Evolutionary conservation across 2,113 vertebrate genomes (phyloP), one percentile per base, ranked within the genome.

Genomic region (Prochilodus magdalenae): DNA sequence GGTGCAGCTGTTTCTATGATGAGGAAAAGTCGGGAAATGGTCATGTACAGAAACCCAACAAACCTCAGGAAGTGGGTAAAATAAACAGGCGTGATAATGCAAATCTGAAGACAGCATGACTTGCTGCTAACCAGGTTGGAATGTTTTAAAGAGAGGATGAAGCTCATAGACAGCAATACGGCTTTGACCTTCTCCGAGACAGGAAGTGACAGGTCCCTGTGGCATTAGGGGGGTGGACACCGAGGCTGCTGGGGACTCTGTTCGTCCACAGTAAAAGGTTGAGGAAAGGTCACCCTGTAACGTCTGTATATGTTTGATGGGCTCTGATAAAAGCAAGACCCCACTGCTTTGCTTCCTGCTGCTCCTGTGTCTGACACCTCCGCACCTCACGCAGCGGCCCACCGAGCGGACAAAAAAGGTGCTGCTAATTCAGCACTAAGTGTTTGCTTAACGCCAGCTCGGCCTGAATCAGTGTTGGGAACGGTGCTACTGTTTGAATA

Each of bases 141-240:
- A 36, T 4, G 36, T 36, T 60, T n/a, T 26, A 26, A 60, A 2
- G 22, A 24, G 57, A 26, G 55, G 6, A 59, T 26, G 0, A 24
- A 60, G n/a, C 57, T 24, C 57, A 60, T 60, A 60, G 66, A 67
- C 15, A 20, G 40, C 60, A 51, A 11, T 66, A 67, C 22, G 14
- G 44, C 47, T 27, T 51, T 85, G 77, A 78, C 83, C 86, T 87
- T 83, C 69, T 77, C 77, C 30, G 27, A 73, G 78, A 87, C 75
- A 62, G 77, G 75, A 80, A 73, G 53, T 81, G 72, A 63, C 70
- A 40, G 51, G 70, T 75, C 44, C 81, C 72, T 53, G 63, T 78
- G 83, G 84, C 63, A 74, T 71, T 62, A 55, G 71, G 79, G 60
- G 70, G 29, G 15, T 82, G 81, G 80, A 67, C 60, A 83, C 63